These are phyloP conservation scores for Solenopsis fugax DNA, from an alignment of 1,140 invertebrate species.

Conservation along the genomic window DNA sequence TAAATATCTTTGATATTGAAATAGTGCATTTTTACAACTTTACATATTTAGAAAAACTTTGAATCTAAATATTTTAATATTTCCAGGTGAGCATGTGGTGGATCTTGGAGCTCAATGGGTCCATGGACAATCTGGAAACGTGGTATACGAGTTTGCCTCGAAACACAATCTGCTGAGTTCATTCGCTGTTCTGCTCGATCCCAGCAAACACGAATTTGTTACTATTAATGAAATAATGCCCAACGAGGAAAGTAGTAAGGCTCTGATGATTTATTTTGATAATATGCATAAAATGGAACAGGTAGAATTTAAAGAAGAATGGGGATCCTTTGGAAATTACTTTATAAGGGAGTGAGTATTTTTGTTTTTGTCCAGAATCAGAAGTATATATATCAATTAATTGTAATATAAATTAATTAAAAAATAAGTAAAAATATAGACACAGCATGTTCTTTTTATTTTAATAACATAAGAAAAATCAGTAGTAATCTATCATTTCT, in stretches of 20 bases:
- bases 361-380: background rate
- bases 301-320: slow-evolving; percentile 75
- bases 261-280: slow-evolving; percentile 76
- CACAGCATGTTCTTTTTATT: background rate
- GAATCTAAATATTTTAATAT: slow-evolving; percentile 58
- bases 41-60: slow-evolving; percentile 26
- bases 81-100: slow-evolving; percentile 87
- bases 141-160: slow-evolving; percentile 89
- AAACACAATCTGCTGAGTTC: slow-evolving; percentile 86
- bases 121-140: slow-evolving; percentile 92
- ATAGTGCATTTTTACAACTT: background rate
- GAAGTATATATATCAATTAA: background rate
- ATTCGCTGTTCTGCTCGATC: slow-evolving; percentile 73
- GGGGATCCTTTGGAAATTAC: slow-evolving; percentile 85
- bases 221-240: slow-evolving; percentile 81
- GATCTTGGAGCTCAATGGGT: slow-evolving; percentile 95
- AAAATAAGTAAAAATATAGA: background rate
- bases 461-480: background rate
- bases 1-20: background rate
- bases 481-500: slow-evolving; percentile 5
- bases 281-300: slow-evolving; percentile 65
- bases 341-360: slow-evolving; percentile 82
- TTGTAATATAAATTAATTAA: background rate
- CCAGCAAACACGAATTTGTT: slow-evolving; percentile 80
- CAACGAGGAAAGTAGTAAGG: slow-evolving; percentile 70